Evolutionary conservation across 1,140 invertebrate genomes (phyloP).

Genomic region (Ceratosolen fusciceps): DNA sequence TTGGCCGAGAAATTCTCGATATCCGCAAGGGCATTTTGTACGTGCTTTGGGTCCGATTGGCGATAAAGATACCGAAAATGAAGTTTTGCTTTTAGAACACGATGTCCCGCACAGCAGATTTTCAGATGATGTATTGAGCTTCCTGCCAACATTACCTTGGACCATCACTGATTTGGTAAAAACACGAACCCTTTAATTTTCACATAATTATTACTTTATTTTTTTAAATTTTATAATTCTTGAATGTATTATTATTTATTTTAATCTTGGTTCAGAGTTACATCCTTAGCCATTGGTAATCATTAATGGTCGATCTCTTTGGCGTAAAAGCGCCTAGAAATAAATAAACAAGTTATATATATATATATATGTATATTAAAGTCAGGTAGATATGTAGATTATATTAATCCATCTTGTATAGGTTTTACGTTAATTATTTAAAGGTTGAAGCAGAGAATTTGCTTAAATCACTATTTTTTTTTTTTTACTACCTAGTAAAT

Average conservation of each 20-base stretch:
- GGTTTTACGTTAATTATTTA: too few species aligned
- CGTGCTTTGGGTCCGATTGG: conserved; percentile 86
- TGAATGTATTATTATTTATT: neutral
- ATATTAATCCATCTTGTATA: too few species aligned
- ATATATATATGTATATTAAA: neutral
- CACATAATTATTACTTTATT: neutral
- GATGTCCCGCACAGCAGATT: conserved; percentile 97
- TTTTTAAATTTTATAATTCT: neutral
- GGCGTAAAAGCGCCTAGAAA: conserved; percentile 21
- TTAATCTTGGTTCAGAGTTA: neutral
- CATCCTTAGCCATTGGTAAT: conserved; percentile 16
- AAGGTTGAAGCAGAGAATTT: too few species aligned
- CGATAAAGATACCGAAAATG: conserved; percentile 93
- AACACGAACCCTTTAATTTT: conserved; percentile 18
- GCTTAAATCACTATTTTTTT: too few species aligned
- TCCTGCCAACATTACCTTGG: conserved; percentile 93
- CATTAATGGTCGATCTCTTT: conserved; percentile 3
- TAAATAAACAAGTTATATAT: neutral
- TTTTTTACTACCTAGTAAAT: neutral
- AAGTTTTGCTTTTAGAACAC: conserved; percentile 95
- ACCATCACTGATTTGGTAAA: conserved; percentile 85
- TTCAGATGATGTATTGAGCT: conserved; percentile 93
- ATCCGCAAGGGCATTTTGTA: conserved; percentile 89
- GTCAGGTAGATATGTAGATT: too few species aligned
- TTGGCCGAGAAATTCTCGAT: conserved; percentile 90